Base-by-base conservation (phyloP, 2,797 vertebrate genomes). In the Ceryle rudis region DNA sequence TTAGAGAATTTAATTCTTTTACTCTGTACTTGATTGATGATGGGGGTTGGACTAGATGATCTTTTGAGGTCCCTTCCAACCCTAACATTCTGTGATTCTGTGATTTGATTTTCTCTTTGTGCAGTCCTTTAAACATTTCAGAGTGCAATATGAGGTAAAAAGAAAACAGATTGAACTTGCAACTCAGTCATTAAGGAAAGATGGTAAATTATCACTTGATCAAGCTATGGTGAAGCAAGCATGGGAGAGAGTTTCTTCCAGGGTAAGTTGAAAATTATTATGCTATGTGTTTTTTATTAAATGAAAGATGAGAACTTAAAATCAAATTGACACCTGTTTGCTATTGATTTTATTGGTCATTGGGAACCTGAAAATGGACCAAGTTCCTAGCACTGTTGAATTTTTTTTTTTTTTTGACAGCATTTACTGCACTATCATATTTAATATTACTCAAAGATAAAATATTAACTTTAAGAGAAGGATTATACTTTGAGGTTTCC, bases 151-250 rank as follows among this genome's bases (percentile, higher is more conserved):
- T 96, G 99, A 99, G 94, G 95, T 98, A 78, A 99, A 98, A 97
- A 98, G 98, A 96, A 99, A 99, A 90, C 99, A 98, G 89, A 96
- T 99, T 93, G 99, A 99, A 85, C 95, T 97, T 80, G 98, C 98
- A 71, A 92, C 99, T 47, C 99, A 99, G 90, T 99, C 99, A n/a
- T 92, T 98, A 52, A 99, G 99, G 90, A 99, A 98, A 97, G 99
- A 99, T 9, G 99, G 99, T 60, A 99, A 99, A 96, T 97, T 99
- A 88, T 99, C 99, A 10, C 99, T 99, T 94, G 99, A 99, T 96
- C 99, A 99, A 98, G 99, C 99, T 47, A 95, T 99, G 96, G 98
- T 99, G 89, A 99, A 99, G 95, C 99, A 99, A 95, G 98, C 99
- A 49, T 99, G 99, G 99, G 99, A 99, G 31, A 98, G 98, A 97